A percentile compares a stretch with the other conserved stretches of the same genome.
These are phyloP conservation scores for Drosophila carrolli DNA, from an alignment of 1,140 invertebrate species.

Conservation along the genomic window DNA sequence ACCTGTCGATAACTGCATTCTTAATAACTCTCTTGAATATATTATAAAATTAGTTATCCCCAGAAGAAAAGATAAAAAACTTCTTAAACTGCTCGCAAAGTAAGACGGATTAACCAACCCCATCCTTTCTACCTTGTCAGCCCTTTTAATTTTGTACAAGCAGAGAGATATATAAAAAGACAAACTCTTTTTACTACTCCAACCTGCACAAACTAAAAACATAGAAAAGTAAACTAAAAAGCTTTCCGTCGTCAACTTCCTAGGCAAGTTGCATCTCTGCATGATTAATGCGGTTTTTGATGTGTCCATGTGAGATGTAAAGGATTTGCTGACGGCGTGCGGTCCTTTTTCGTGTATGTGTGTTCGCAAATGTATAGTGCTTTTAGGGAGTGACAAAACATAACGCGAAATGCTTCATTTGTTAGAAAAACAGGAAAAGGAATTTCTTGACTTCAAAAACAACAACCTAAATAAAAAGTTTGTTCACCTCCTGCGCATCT, in stretches of 20 bases:
- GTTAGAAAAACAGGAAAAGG: constrained; percentile 40
- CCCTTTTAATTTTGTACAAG: constrained; percentile 35
- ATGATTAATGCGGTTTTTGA: constrained; percentile 68
- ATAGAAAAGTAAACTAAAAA: constrained; percentile 49
- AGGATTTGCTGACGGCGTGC: constrained; percentile 17
- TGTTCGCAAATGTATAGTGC: constrained; percentile 29
- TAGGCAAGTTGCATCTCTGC: constrained; percentile 55
- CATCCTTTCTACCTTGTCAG: neutral
- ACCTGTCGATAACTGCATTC: too few relatives aligned
- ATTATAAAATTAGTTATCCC: neutral
- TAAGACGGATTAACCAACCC: constrained; percentile 10
- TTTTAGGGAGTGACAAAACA: constrained; percentile 57
- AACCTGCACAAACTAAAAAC: constrained; percentile 35
- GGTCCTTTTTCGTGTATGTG: constrained; percentile 10
- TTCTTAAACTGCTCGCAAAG: neutral
- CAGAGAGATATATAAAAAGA: constrained; percentile 19
- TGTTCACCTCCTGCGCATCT: constrained; percentile 24
- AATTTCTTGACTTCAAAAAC: constrained; percentile 23
- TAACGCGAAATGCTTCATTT: constrained; percentile 59
- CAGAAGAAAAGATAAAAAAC: too few relatives aligned
- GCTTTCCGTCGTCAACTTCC: constrained; percentile 52
- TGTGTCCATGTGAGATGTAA: constrained; percentile 46
- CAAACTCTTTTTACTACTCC: constrained; percentile 30
- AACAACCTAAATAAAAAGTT: constrained; percentile 39
- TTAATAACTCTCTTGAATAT: too few relatives aligned